phyloP scores from a whole-genome alignment of 2,113 vertebrate genomes.

The Lophotis ruficrista region DNA sequence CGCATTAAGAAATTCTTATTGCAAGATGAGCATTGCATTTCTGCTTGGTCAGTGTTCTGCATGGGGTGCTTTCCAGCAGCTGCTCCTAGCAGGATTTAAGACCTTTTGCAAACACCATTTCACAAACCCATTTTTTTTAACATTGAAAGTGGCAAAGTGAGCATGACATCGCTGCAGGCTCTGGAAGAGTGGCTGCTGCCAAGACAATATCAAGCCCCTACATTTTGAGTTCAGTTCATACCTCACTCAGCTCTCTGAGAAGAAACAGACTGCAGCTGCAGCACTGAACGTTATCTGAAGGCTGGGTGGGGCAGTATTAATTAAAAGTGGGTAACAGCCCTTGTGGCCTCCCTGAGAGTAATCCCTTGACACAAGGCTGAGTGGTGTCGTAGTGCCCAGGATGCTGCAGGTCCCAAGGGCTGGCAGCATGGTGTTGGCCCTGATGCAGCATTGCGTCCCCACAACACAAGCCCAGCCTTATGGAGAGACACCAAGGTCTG shows the following conservation, averaged over 20 bases:
- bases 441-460: accelerated
- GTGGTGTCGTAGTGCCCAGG: accelerated
- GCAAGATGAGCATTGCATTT: background rate
- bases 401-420: background rate
- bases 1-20: background rate
- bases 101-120: background rate
- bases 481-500: background rate
- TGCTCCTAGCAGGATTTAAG: background rate
- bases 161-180: background rate
- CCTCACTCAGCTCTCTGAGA: background rate
- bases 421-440: accelerated
- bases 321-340: background rate
- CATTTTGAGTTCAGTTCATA: background rate
- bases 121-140: background rate
- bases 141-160: background rate
- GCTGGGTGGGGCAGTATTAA: accelerated
- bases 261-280: background rate
- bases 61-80: background rate
- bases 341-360: background rate
- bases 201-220: background rate
- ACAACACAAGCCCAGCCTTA: background rate
- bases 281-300: background rate
- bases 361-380: background rate
- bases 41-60: background rate
- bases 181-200: background rate